phyloP scores from a whole-genome alignment of 2,888 invertebrate genomes.

The Helicoverpa assulta region DNA sequence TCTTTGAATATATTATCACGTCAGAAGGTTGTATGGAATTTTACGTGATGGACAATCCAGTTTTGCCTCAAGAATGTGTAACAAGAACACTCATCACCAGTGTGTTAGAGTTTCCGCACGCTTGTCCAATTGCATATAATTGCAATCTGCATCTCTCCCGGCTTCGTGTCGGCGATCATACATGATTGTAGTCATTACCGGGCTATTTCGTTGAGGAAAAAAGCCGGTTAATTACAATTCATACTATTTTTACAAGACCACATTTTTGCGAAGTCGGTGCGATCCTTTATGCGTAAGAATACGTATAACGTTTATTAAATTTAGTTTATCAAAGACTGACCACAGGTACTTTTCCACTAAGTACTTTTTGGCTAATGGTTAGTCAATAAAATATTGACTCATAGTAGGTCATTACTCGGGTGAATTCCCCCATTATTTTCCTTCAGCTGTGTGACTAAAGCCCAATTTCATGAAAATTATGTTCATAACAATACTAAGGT shows the following conservation, averaged over 20 bases:
- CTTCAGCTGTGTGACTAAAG: too few species aligned
- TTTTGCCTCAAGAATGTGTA: constrained; percentile 12
- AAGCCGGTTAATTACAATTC: constrained; percentile 24
- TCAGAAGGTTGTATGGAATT: not conserved
- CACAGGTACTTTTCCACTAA: not conserved
- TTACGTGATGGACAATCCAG: constrained; percentile 4
- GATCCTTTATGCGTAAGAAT: not conserved
- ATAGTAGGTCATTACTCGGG: not conserved
- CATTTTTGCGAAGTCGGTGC: not conserved
- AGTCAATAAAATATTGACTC: not conserved
- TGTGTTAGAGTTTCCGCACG: constrained; percentile 1
- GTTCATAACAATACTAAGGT: too few species aligned
- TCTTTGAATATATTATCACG: constrained; percentile 7
- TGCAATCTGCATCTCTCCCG: constrained; percentile 34
- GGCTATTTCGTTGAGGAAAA: constrained; percentile 26
- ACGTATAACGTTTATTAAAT: not conserved
- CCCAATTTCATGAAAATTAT: too few species aligned
- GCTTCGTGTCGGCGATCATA: constrained; percentile 31
- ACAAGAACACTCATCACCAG: constrained; percentile 11
- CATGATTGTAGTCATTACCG: constrained; percentile 51
- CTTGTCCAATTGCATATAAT: constrained; percentile 50
- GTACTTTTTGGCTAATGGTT: not conserved
- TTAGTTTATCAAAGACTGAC: not conserved
- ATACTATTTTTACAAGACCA: constrained; percentile 1
- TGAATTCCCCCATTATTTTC: not conserved